Evolutionary conservation across 1,140 invertebrate genomes (phyloP).

Genomic region (Zaprionus davidi): DNA sequence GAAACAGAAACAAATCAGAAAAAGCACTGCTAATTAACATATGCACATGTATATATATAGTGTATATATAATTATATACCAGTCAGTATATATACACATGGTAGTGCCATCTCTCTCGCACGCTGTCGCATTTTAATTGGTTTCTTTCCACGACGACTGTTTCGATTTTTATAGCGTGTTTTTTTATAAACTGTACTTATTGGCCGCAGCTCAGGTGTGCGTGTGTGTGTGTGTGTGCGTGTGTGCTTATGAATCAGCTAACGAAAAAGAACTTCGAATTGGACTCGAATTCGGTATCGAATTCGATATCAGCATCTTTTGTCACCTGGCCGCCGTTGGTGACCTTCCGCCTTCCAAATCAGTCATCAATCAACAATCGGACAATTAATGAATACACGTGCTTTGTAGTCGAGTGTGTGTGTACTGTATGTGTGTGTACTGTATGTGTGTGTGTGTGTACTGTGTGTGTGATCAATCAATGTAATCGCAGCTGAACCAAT

Average conservation of each 20-base stretch:
- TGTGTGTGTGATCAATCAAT: slow-evolving; percentile 30
- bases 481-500: slow-evolving; percentile 43
- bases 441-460: slow-evolving; percentile 11
- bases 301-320: slow-evolving; percentile 45
- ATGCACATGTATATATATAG: slow-evolving; percentile 53
- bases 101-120: slow-evolving; percentile 34
- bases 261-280: slow-evolving; percentile 49
- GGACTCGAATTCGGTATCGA: neutral
- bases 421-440: neutral
- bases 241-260: slow-evolving; percentile 60
- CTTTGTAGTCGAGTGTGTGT: neutral
- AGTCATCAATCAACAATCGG: slow-evolving; percentile 60
- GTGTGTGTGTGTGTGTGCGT: neutral
- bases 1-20: slow-evolving; percentile 36
- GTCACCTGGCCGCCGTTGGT: slow-evolving; percentile 29
- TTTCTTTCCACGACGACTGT: slow-evolving; percentile 77
- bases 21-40: slow-evolving; percentile 80
- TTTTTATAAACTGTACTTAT: slow-evolving; percentile 76
- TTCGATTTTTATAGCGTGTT: slow-evolving; percentile 66
- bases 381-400: slow-evolving; percentile 41
- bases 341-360: slow-evolving; percentile 62
- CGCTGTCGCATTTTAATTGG: slow-evolving; percentile 74
- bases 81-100: slow-evolving; percentile 33
- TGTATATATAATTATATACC: slow-evolving; percentile 35
- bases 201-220: neutral